Base-by-base conservation (phyloP, 2,888 invertebrate species). In the Agonopterix heracliana region DNA sequence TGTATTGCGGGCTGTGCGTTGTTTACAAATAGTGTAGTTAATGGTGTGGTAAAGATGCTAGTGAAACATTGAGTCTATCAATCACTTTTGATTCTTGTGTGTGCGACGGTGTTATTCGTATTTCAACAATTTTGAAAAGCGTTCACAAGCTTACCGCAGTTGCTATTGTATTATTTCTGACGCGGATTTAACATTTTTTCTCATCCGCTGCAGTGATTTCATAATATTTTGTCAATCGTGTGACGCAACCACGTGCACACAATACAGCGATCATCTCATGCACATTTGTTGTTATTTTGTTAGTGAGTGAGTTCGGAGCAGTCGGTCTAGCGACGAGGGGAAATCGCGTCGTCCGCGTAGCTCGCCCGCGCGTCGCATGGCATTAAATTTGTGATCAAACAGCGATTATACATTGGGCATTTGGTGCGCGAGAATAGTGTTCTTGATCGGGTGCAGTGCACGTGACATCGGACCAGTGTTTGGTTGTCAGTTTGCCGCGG, bases 201-300 rank as follows among this genome's bases (percentile, higher is more conserved):
- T 62, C 59, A 64, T 68, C 54, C 58, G 59, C 66, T 55, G 61
- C 59, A 53, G 62, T 67, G 66, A 64, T 71, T 75, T 76, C 69
- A 65, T 64, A 73, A 73, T 67, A 71, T 66, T 73, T 67, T 57
- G 61, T 71, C 61, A 64, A 64, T 71, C 72, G 66, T 73, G 77
- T 84, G 85, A 85, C 82, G 82, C 85, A 84, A 85, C 85, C 88
- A 88, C 88, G 88, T 88, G 89, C 81, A 82, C 78, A 69, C 74
- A 80, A 67, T 80, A 79, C 78, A 81, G 72, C 75, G 69, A 85
- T 80, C 71, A 86, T 85, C 85, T 85, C 90, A 89, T 90, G 90
- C 90, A 90, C 90, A 90, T 91, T 91, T 92, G 92, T 92, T 92
- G 90, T 92, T 92, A 91, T 92, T 92, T 92, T 91, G 91, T 88